phyloP scores from a whole-genome alignment of 2,113 vertebrate species.

The Potamarius usumacintae region DNA sequence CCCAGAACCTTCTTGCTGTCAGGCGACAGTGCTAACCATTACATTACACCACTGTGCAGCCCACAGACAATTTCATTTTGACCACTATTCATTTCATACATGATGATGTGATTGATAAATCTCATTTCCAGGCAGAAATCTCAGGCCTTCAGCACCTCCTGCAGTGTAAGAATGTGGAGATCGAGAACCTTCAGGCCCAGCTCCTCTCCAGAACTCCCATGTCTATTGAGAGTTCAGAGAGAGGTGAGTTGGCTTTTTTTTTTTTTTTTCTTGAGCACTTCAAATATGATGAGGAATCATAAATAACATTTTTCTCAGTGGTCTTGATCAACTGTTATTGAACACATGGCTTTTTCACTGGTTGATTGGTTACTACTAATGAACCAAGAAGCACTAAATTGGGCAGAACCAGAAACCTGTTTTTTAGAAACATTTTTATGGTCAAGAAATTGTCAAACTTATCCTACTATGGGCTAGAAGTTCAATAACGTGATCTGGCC shows the following conservation, averaged over 20 bases:
- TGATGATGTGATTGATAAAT: neutral
- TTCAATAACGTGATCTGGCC: neutral
- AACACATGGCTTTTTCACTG: neutral
- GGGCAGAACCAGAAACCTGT: neutral
- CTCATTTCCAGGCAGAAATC: constrained; percentile 82
- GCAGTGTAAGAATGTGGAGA: constrained; percentile 88
- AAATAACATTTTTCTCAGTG: neutral
- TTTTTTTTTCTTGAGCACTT: neutral
- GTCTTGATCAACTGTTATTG: neutral
- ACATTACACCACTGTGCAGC: too few species aligned
- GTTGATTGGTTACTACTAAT: neutral
- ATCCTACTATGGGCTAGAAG: neutral
- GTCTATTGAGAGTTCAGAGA: constrained; percentile 78
- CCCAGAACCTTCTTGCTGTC: too few species aligned
- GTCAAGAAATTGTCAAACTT: neutral
- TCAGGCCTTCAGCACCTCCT: constrained; percentile 88
- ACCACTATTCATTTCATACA: neutral
- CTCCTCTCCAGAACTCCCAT: constrained; percentile 78
- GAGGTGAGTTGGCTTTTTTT: constrained; percentile 74
- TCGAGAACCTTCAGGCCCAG: constrained; percentile 87
- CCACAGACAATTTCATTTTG: neutral
- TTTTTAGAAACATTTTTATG: neutral
- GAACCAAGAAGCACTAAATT: neutral
- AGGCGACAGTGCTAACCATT: too few species aligned
- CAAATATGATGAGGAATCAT: neutral